Evolutionary conservation across 2,797 vertebrate genomes (phyloP).

Genomic region (Enteromius fasciolatus): DNA sequence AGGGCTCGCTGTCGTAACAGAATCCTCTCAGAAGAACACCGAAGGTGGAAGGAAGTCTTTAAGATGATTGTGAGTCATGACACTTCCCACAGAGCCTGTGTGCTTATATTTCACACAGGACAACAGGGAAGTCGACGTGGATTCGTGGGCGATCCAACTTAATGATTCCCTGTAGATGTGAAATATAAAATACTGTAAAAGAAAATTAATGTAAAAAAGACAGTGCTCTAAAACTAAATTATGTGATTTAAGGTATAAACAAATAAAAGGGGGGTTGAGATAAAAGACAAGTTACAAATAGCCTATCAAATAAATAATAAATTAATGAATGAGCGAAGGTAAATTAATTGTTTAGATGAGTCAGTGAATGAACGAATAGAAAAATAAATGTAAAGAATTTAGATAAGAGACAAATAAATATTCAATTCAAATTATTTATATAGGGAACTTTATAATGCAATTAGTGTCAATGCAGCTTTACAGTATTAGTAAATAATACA

Average conservation of each 20-base stretch:
- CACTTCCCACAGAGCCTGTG: conserved; percentile 30
- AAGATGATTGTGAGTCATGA: not conserved
- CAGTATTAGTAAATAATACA: not conserved
- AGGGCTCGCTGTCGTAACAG: conserved; percentile 36
- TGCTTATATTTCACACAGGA: conserved; percentile 93
- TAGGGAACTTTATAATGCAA: no score
- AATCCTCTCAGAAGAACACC: conserved; percentile 42
- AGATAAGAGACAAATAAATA: not conserved
- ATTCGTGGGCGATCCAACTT: conserved; percentile 93
- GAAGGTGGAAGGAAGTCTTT: conserved; percentile 9
- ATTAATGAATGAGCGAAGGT: not conserved
- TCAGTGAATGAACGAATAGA: not conserved
- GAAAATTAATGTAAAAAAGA: not conserved
- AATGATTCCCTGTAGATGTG: conserved; percentile 85
- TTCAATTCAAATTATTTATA: no score
- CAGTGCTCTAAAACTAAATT: not conserved
- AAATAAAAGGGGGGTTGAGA: not conserved
- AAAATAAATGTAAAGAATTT: not conserved
- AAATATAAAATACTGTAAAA: conserved; percentile 1
- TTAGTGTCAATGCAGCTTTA: no score
- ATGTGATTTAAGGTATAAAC: not conserved
- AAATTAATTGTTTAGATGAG: not conserved
- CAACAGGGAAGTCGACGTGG: conserved; percentile 95
- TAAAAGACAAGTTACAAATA: no score
- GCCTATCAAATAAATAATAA: not conserved